Evolutionary conservation across 1,140 invertebrate species (phyloP).

Genomic region (Drosophila elegans): DNA sequence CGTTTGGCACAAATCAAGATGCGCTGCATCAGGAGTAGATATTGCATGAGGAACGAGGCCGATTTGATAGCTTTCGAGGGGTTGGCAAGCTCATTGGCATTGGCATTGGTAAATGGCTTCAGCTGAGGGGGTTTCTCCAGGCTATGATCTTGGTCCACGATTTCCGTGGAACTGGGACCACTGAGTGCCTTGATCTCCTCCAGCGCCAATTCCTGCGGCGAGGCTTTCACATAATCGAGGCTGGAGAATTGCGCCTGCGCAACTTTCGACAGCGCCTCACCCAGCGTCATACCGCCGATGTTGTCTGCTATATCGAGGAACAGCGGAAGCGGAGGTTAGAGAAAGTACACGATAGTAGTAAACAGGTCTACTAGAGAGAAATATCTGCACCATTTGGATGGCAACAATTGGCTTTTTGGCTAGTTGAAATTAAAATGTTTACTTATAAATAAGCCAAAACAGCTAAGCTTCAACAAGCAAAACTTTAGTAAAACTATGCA

Average conservation of each 20-base stretch:
- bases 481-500: not conserved
- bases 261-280: conserved; percentile 35
- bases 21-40: conserved; percentile 87
- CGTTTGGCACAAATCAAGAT: conserved; percentile 87
- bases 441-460: too few relatives aligned
- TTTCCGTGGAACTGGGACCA: conserved; percentile 4
- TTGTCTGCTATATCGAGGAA: conserved; percentile 43
- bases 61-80: conserved; percentile 27
- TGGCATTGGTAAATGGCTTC: conserved; percentile 40
- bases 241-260: conserved; percentile 55
- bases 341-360: conserved; percentile 16
- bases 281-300: conserved; percentile 53
- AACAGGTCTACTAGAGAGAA: not conserved
- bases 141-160: conserved; percentile 4
- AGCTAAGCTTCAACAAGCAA: not conserved
- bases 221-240: conserved; percentile 67
- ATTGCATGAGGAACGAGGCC: conserved; percentile 85
- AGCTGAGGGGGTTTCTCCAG: conserved; percentile 10
- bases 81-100: conserved; percentile 46
- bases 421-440: too few relatives aligned
- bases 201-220: conserved; percentile 65
- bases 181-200: conserved; percentile 73
- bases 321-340: not conserved
- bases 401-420: not conserved
- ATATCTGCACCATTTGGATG: not conserved